These are phyloP conservation scores for Willowsia nigromaculata DNA, from an alignment of 2,888 invertebrate genomes.

Conservation along the genomic window DNA sequence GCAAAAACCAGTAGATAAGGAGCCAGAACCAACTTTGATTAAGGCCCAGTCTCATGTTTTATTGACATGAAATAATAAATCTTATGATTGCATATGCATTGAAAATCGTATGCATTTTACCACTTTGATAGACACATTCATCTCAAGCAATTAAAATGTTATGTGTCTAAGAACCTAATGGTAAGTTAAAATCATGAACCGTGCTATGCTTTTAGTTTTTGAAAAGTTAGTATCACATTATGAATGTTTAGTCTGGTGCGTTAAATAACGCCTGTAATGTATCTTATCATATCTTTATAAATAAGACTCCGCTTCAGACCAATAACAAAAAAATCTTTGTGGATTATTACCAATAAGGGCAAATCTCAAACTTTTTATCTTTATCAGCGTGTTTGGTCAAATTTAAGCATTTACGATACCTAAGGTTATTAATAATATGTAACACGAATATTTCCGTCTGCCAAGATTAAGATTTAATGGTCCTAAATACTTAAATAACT, in stretches of 20 bases:
- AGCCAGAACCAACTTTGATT: neutral
- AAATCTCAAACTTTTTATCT: neutral
- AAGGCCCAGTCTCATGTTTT: neutral
- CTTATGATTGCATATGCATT: neutral
- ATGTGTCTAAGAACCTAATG: neutral
- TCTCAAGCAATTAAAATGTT: neutral
- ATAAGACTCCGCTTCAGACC: too few species aligned
- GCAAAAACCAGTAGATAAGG: neutral
- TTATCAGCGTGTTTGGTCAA: neutral
- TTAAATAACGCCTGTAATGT: neutral
- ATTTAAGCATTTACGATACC: neutral
- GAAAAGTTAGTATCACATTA: neutral
- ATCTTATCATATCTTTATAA: too few species aligned
- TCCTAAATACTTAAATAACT: neutral
- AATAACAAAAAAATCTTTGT: too few species aligned
- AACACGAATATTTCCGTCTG: constrained; percentile 24
- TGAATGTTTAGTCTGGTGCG: neutral
- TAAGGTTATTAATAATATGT: neutral
- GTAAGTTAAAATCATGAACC: neutral
- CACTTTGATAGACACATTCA: neutral
- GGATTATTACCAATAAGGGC: neutral
- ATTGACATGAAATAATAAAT: neutral
- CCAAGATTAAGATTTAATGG: constrained; percentile 17
- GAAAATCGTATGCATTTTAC: neutral
- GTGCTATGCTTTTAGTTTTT: neutral